Percentiles rank a stretch among this genome's conserved stretches.
phyloP scores from a whole-genome alignment of 35 echinoderm and acorn worm species.

The Acanthaster planci region DNA sequence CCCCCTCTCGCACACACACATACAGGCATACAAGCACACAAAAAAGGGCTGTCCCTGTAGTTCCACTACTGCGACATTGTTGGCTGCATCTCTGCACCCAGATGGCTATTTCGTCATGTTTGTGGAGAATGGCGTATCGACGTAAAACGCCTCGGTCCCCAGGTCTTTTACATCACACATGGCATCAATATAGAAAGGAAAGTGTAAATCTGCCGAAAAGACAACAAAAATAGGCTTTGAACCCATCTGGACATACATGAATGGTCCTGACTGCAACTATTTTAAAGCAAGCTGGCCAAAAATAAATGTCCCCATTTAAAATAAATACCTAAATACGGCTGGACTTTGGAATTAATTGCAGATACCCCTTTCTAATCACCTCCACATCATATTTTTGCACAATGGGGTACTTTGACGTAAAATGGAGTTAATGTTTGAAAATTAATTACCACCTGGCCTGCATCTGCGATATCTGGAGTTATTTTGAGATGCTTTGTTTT shows the following conservation, averaged over 20 bases:
- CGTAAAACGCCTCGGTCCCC: neutral
- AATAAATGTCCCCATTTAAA: neutral
- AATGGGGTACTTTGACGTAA: neutral
- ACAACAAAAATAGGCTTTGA: too few species aligned
- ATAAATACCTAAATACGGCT: slow-evolving; percentile 4
- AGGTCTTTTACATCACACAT: slow-evolving; percentile 23
- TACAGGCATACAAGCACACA: neutral
- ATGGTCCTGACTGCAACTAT: slow-evolving; percentile 1
- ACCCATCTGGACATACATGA: neutral
- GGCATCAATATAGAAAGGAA: neutral
- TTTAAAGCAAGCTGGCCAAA: slow-evolving; percentile 14
- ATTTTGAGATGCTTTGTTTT: too few species aligned
- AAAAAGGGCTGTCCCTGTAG: neutral
- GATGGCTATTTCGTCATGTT: slow-evolving; percentile 18
- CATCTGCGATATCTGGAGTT: too few species aligned
- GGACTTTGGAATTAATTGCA: neutral
- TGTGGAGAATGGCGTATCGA: neutral
- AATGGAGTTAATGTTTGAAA: slow-evolving; percentile 1
- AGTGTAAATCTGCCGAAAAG: too few species aligned
- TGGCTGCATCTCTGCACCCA: neutral
- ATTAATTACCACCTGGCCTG: too few species aligned
- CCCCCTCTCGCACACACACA: neutral
- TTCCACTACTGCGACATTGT: neutral
- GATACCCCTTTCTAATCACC: neutral
- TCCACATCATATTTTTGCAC: neutral